Base-by-base conservation (phyloP, 2,797 vertebrate species). In the Chrosomus eos region DNA sequence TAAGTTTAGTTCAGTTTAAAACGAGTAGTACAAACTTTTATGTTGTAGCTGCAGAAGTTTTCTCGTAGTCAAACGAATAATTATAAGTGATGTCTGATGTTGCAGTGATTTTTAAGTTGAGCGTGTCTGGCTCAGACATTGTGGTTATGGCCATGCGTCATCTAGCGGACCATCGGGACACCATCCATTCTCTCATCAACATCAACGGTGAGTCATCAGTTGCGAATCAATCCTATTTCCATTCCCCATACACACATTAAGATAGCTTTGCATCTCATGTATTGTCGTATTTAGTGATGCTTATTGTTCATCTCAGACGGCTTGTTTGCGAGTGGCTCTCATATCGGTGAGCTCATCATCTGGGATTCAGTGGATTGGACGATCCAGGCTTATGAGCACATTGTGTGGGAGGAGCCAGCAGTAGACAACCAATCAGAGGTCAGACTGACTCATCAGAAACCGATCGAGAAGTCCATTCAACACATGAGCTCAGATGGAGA, bases 331-430 rank as follows among this genome's bases (percentile, higher is more conserved):
- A 97, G 96, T 8, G 97, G 98, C 33, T 99, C 97, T 82, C 96
- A 99, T 0, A 90, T 95, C 0, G 98, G 98, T 8, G 98, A 99
- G 90, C 87, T 99, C 90, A 97, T 99, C 88, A 83, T 99, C 74
- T 99, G 98, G 98, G 96, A 98, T 86, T 90, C 95, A 0, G 73
- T 96, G 36, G 95, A 97, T n/a, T 99, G 96, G 96, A 96, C 94
- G 31, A 88, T 96, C 77, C 92, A 95, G 88, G 95, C 95, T 33
- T 96, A 93, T 68, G 97, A 98, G 85, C 94, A 94, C 89, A 97
- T 95, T 90, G 95, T 97, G 88, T 97, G 97, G 96, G 96, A 97
- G 91, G 95, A 96, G 91, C 91, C 95, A 2, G 95, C 93, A 53
- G 81, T 90, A 82, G 92, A 93, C 62, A 3, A 90, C 28, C 96